Evolutionary conservation across 2,888 invertebrate species (phyloP).

Genomic region (Cinara cedri): DNA sequence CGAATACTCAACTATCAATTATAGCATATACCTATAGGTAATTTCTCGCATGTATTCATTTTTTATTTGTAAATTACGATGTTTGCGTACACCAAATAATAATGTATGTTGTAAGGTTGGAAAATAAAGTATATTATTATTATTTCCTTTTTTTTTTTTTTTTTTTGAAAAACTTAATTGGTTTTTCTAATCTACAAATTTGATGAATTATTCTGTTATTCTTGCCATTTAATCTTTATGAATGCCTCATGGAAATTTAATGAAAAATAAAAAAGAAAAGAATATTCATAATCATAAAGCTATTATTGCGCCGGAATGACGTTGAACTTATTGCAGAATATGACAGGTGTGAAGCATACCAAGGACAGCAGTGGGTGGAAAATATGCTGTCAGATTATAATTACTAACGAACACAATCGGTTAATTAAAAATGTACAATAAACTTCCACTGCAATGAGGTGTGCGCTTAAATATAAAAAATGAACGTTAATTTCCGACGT

Average conservation of each 20-base stretch:
- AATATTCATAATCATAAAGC: neutral
- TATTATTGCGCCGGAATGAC: conserved; percentile 8
- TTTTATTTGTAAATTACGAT: too few relatives aligned
- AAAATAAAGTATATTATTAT: too few relatives aligned
- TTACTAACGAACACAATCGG: conserved; percentile 34
- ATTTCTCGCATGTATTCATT: too few relatives aligned
- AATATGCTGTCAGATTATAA: conserved; percentile 35
- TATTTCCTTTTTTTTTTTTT: too few relatives aligned
- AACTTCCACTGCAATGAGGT: neutral
- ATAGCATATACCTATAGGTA: too few relatives aligned
- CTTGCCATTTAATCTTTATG: neutral
- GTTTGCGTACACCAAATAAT: too few relatives aligned
- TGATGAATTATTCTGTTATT: neutral
- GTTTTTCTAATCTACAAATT: neutral
- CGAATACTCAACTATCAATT: too few relatives aligned
- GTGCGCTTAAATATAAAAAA: conserved; percentile 1
- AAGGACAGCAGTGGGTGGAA: neutral
- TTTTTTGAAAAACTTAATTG: neutral
- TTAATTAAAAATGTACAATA: conserved; percentile 45
- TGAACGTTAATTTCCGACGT: conserved; percentile 17
- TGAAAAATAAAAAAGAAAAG: neutral
- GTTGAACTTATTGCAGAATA: neutral
- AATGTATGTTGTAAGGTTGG: too few relatives aligned
- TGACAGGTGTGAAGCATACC: conserved; percentile 11
- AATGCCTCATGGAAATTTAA: neutral